phyloP scores from a whole-genome alignment of 1,140 invertebrate genomes.

The Hetaerina americana region DNA sequence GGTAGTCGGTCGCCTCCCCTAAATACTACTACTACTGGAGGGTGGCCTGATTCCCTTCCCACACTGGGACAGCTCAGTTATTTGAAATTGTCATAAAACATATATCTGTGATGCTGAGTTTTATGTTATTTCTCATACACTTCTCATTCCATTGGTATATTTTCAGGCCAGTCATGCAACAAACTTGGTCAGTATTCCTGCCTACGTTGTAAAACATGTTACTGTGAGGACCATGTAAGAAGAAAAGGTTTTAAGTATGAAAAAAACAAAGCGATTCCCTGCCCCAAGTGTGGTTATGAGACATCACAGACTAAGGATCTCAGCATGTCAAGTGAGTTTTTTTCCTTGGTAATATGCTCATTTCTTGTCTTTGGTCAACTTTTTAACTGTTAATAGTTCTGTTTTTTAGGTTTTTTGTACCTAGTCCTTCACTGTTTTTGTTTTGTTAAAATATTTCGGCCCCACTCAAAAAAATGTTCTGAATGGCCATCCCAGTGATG shows the following conservation, averaged over 20 bases:
- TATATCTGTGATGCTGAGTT: neutral
- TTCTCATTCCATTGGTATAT: conserved; percentile 7
- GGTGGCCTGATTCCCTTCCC: too few relatives aligned
- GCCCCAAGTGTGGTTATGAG: conserved; percentile 87
- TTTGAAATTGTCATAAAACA: neutral
- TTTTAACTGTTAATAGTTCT: too few relatives aligned
- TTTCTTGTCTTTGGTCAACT: too few relatives aligned
- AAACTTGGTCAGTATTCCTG: conserved; percentile 88
- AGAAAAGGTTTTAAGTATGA: conserved; percentile 87
- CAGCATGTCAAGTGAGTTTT: conserved; percentile 79
- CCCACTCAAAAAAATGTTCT: too few relatives aligned
- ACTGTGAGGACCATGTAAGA: conserved; percentile 91
- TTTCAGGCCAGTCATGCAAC: conserved; percentile 79
- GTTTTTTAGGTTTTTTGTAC: too few relatives aligned
- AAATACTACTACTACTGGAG: too few relatives aligned
- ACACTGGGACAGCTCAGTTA: neutral
- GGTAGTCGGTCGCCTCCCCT: too few relatives aligned
- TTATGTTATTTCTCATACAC: neutral
- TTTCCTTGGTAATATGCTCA: too few relatives aligned
- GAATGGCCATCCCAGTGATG: too few relatives aligned
- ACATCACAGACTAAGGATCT: conserved; percentile 87
- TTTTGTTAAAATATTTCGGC: too few relatives aligned
- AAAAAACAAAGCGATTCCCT: conserved; percentile 77
- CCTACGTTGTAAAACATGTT: conserved; percentile 87
- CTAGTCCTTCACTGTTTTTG: too few relatives aligned